Base-by-base conservation (phyloP, 2,797 vertebrate genomes). In the Anomalospiza imberbis region DNA sequence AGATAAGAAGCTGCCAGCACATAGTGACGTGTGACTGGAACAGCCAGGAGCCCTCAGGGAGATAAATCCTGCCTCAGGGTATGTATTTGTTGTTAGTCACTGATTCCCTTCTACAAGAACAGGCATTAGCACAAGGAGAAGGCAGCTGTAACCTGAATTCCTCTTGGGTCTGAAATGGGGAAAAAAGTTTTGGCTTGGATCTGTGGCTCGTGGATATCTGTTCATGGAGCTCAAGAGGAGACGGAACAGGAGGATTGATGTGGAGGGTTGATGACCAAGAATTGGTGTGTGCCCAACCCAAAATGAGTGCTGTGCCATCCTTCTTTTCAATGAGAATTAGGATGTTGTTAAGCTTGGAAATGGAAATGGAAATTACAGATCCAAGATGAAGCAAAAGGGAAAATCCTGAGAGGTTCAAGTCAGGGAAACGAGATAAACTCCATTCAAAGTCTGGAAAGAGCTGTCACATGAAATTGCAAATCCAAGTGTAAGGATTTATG, bases 381-480 rank as follows among this genome's bases (percentile, higher is more conserved):
- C 42, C n/a, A 40, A 93, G 63, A 74, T 63, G 71, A 85, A 91
- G 55, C 60, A 91, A 82, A 82, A 76, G 40, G 57, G 55, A 87
- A 88, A 95, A 95, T 84, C 80, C 67, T 53, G 58, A 86, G 73
- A 90, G 51, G 80, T 78, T 96, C 81, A 68, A 93, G 68, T 91
- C 60, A 74, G 53, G 63, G 57, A 82, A 83, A 85, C 0, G 3
- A 82, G 86, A 95, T 60, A 92, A 95, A 95, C 38, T 77, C 66
- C 38, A 53, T 19, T 87, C 4, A 0, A 38, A 67, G 82, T 48
- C 62, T 86, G 90, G 83, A 73, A 96, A 93, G 88, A 91, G 38
- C 88, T 95, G 93, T 94, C 93, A 89, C 63, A 82, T 92, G 90
- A 93, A 95, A 95, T 63, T 92, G 86, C 63, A 95, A 95, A 95